phyloP scores from a whole-genome alignment of 64 coral and sea anemone species.

The Cladopsammia gracilis region DNA sequence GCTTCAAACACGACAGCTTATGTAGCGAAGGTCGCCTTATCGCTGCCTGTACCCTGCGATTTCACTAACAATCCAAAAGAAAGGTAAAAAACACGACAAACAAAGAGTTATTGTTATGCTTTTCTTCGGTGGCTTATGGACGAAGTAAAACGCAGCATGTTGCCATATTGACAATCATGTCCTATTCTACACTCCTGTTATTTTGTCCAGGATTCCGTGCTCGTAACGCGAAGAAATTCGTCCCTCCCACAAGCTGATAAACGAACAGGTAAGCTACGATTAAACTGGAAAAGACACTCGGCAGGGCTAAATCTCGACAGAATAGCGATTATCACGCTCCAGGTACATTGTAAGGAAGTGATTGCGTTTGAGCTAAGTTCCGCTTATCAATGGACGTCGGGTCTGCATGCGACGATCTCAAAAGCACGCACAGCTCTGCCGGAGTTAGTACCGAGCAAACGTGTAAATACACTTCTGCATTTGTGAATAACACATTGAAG shows the following conservation, averaged over 20 bases:
- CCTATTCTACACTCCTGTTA: not conserved
- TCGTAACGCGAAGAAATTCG: not conserved
- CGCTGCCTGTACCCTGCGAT: not conserved
- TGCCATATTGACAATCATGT: not conserved
- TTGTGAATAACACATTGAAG: too few relatives aligned
- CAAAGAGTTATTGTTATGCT: slow-evolving; percentile 29
- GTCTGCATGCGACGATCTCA: not conserved
- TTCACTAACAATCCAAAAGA: not conserved
- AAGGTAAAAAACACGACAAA: not conserved
- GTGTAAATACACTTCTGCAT: too few relatives aligned
- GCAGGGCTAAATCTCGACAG: slow-evolving; percentile 13
- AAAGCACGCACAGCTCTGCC: too few relatives aligned
- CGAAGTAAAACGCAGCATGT: slow-evolving; percentile 19
- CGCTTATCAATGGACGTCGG: not conserved
- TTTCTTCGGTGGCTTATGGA: not conserved
- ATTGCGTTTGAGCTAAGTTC: slow-evolving; percentile 5
- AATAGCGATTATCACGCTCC: not conserved
- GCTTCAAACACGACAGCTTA: slow-evolving; percentile 11
- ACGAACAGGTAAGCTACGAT: slow-evolving; percentile 11
- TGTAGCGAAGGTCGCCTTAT: slow-evolving; percentile 6
- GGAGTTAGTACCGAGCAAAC: too few relatives aligned
- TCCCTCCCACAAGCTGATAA: not conserved
- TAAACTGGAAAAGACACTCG: slow-evolving; percentile 4
- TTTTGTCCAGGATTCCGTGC: not conserved
- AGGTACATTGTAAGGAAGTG: not conserved